Conservation (phyloP, 1,140 invertebrate species). For the Mactra quadrangularis region DNA sequence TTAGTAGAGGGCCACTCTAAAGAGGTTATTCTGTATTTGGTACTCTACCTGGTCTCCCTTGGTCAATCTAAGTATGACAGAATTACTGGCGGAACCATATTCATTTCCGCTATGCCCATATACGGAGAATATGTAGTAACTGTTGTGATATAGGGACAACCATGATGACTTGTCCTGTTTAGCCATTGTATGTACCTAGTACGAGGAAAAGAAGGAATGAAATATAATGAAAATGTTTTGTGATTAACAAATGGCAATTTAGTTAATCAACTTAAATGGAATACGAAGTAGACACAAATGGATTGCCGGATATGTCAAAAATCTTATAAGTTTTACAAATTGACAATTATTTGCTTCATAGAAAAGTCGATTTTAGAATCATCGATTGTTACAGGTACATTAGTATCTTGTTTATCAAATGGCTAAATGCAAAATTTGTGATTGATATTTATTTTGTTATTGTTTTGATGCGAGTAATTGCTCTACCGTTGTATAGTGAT, state of each 20-base stretch:
- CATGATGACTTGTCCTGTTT: slow-evolving; percentile 37
- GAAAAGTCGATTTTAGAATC: too few species aligned
- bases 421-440: too few species aligned
- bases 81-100: slow-evolving; percentile 39
- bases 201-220: background rate
- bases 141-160: slow-evolving; percentile 55
- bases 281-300: background rate
- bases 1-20: too few species aligned
- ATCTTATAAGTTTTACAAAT: too few species aligned
- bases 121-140: slow-evolving; percentile 31
- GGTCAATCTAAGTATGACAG: slow-evolving; percentile 33
- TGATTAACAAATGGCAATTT: background rate
- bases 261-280: background rate
- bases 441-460: too few species aligned
- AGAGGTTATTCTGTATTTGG: too few species aligned
- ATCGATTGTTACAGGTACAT: too few species aligned
- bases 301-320: background rate
- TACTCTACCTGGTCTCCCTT: slow-evolving; percentile 41
- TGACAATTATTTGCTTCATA: too few species aligned
- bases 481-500: background rate
- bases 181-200: slow-evolving; percentile 47
- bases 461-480: background rate
- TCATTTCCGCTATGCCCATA: slow-evolving; percentile 43
- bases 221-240: background rate
- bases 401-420: too few species aligned